Conservation (phyloP, 2,113 vertebrate genomes). For the Leptocoma aspasia region DNA sequence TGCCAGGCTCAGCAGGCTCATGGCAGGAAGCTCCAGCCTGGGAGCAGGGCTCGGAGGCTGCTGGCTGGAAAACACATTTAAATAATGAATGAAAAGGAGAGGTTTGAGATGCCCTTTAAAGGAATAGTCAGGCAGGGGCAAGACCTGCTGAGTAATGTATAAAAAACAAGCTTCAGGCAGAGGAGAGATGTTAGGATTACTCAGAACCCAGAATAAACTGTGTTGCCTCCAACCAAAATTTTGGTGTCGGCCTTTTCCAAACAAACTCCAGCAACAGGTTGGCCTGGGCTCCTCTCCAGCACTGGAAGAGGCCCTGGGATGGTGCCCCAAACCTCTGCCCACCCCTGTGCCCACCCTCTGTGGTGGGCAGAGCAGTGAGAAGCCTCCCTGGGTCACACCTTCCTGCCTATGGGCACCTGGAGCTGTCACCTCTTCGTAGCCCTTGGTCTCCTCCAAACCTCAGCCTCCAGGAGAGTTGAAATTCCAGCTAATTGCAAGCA, state of each 20-base stretch:
- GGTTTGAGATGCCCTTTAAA: conserved; percentile 62
- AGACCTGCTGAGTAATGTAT: conserved; percentile 62
- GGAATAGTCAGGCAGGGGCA: conserved; percentile 50
- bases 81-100: conserved; percentile 38
- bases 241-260: conserved; percentile 31
- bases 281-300: background rate
- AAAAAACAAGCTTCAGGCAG: conserved; percentile 56
- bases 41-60: background rate
- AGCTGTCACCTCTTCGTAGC: background rate
- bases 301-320: background rate
- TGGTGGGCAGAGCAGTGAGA: background rate
- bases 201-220: conserved; percentile 52
- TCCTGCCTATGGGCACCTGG: background rate
- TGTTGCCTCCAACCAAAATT: conserved; percentile 39
- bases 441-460: background rate
- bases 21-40: background rate
- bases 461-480: background rate
- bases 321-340: background rate
- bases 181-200: conserved; percentile 64
- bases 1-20: background rate
- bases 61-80: background rate
- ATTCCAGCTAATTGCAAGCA: background rate
- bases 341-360: background rate
- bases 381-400: background rate
- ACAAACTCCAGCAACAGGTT: conserved; percentile 36